Conservation (phyloP, 2,113 vertebrate genomes). For the Amia ocellicauda region DNA sequence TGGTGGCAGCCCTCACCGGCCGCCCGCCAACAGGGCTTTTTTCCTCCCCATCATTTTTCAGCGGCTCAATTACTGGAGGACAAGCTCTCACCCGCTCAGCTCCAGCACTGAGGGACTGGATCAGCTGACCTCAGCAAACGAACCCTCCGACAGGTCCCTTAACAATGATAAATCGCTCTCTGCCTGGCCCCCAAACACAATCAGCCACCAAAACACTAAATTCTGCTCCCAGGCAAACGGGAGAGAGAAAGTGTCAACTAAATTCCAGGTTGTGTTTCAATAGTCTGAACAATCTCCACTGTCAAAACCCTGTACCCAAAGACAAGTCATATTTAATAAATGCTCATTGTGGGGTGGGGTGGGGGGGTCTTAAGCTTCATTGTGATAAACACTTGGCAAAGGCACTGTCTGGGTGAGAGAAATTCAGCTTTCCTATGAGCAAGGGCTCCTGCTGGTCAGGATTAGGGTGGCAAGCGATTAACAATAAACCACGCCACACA, state of each 20-base stretch:
- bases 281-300: background rate
- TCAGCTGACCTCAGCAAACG: slow-evolving; percentile 60
- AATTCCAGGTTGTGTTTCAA: slow-evolving; percentile 5
- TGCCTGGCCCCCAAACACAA: slow-evolving; percentile 9
- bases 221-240: background rate
- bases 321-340: background rate
- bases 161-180: slow-evolving; percentile 73
- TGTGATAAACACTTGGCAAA: background rate
- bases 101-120: slow-evolving; percentile 37
- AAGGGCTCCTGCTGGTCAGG: too few relatives aligned
- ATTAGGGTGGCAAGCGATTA: too few relatives aligned
- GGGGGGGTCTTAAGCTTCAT: background rate
- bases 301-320: background rate
- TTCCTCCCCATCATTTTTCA: slow-evolving; percentile 46
- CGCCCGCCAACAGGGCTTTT: background rate
- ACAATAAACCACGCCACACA: too few relatives aligned
- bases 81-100: slow-evolving; percentile 37
- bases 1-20: background rate
- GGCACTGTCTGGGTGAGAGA: too few relatives aligned
- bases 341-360: background rate
- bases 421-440: too few relatives aligned
- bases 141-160: slow-evolving; percentile 65
- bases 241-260: background rate
- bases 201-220: slow-evolving; percentile 14
- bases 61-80: slow-evolving; percentile 63